These are phyloP conservation scores for Neogobius melanostomus DNA, from an alignment of 2,113 vertebrate species.

Conservation along the genomic window DNA sequence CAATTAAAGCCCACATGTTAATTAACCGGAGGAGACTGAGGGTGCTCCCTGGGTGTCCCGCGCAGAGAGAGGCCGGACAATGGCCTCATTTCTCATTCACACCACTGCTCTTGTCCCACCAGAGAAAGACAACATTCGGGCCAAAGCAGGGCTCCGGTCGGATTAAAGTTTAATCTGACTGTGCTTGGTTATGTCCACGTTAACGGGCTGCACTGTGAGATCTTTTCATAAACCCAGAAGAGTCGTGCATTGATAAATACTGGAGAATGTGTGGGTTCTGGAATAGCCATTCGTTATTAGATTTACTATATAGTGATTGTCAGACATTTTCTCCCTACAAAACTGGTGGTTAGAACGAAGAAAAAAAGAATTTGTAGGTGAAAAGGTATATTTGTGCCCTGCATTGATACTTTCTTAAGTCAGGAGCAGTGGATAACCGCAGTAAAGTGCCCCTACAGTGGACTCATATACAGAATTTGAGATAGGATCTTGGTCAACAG, in stretches of 20 bases:
- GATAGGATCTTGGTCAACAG: no score
- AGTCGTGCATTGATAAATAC: background rate
- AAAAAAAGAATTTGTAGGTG: no score
- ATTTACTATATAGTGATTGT: no score
- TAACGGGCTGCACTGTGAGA: background rate
- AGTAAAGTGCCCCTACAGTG: no score
- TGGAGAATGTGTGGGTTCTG: background rate
- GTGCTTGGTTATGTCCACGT: background rate
- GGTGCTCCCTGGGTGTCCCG: conserved; percentile 27
- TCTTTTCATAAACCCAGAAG: background rate
- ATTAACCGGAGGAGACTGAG: conserved; percentile 27
- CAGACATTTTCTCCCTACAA: no score
- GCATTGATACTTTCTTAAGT: no score
- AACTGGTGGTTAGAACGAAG: no score
- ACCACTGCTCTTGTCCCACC: background rate
- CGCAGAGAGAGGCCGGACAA: background rate
- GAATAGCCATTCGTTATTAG: no score
- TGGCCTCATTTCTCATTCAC: conserved; percentile 12
- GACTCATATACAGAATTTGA: no score
- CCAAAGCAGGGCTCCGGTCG: background rate
- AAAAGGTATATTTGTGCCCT: no score
- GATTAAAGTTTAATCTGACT: background rate
- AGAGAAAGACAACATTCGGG: background rate
- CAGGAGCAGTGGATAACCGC: no score
- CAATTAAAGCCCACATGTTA: conserved; percentile 46